Conservation (phyloP, 2,113 vertebrate genomes). For the Cebus imitator region DNA sequence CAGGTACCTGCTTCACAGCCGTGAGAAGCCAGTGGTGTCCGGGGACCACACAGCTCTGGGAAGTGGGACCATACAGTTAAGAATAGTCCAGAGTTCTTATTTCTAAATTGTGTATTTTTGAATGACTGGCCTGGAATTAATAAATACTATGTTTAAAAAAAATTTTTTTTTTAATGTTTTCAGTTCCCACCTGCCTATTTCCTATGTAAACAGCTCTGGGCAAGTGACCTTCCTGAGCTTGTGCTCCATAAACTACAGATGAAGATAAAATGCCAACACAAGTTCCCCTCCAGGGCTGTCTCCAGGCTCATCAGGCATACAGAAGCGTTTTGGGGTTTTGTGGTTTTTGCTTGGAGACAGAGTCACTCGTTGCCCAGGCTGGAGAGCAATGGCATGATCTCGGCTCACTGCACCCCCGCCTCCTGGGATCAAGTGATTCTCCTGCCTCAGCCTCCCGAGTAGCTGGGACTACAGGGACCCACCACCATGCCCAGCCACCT, state of each 20-base stretch:
- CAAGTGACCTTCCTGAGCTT: neutral
- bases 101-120: neutral
- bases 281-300: neutral
- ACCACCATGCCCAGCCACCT: fast-evolving
- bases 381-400: too few relatives aligned
- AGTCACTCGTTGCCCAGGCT: too few relatives aligned
- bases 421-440: too few relatives aligned
- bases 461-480: too few relatives aligned
- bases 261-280: neutral
- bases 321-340: neutral
- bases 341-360: too few relatives aligned
- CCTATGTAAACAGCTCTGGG: neutral
- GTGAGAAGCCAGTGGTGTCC: too few relatives aligned
- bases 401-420: too few relatives aligned
- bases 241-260: neutral
- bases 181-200: neutral
- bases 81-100: neutral
- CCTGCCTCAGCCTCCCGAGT: too few relatives aligned
- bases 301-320: neutral
- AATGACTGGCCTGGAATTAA: neutral
- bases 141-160: neutral
- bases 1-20: neutral
- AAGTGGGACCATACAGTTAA: neutral
- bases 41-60: neutral
- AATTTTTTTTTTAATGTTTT: neutral